Evolutionary conservation across 2,888 invertebrate species (phyloP).

Genomic region (Beris morrisii): DNA sequence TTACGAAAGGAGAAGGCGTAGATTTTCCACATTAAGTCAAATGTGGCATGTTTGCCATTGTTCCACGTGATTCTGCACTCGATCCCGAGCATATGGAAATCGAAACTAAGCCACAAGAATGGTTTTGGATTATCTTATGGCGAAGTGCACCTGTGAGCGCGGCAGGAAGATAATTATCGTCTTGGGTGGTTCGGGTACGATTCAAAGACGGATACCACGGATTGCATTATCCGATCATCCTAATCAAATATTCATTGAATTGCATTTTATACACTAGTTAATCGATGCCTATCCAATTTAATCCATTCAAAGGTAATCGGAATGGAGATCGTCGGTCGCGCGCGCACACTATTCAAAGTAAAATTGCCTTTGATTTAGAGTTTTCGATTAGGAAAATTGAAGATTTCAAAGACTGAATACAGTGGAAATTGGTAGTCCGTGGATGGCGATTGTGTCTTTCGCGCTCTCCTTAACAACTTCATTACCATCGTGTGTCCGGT

Average conservation of each 20-base stretch:
- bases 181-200: constrained; percentile 22
- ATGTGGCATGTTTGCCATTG: constrained; percentile 16
- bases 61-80: constrained; percentile 2
- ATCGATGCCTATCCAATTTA: too few species aligned
- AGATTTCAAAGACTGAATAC: too few species aligned
- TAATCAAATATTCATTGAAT: constrained; percentile 20
- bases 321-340: too few species aligned
- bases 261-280: not conserved
- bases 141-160: constrained; percentile 21
- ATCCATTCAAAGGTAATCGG: too few species aligned
- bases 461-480: too few species aligned
- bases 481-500: too few species aligned
- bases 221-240: constrained; percentile 11
- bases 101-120: constrained; percentile 8
- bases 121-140: constrained; percentile 13
- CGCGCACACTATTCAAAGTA: too few species aligned
- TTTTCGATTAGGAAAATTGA: too few species aligned
- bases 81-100: constrained; percentile 5
- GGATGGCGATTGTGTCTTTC: too few species aligned
- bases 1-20: constrained; percentile 12
- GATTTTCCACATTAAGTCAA: constrained; percentile 2
- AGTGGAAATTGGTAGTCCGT: too few species aligned
- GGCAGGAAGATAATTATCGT: constrained; percentile 23
- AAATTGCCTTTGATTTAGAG: too few species aligned
- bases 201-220: constrained; percentile 9